phyloP scores from a whole-genome alignment of 2,888 invertebrate species.

The Lithodes maja region DNA sequence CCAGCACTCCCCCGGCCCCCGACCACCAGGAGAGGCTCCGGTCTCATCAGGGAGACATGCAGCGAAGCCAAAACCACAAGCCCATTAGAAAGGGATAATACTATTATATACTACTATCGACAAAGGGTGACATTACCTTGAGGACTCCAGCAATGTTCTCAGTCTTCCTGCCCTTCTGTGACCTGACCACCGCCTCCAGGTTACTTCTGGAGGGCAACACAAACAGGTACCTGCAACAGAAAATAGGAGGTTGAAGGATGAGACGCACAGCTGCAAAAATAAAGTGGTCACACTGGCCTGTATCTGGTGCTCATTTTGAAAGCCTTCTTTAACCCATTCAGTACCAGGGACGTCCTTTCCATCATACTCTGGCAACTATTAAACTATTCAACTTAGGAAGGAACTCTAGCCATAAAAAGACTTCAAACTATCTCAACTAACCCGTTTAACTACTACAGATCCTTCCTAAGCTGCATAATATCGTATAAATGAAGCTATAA shows the following conservation, averaged over 20 bases:
- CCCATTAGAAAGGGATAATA: no score
- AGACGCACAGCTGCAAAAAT: constrained; percentile 4
- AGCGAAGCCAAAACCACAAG: no score
- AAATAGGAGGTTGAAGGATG: neutral
- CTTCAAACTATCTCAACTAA: no score
- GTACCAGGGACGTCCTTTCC: neutral
- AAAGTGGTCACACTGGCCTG: neutral
- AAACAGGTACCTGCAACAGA: constrained; percentile 11
- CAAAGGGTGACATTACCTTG: neutral
- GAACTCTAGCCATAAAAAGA: no score
- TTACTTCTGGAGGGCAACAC: constrained; percentile 2
- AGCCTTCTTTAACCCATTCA: neutral
- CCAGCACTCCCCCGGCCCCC: no score
- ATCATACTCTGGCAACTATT: neutral
- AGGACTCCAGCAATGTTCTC: constrained; percentile 14
- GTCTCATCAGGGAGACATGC: no score
- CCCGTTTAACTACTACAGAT: no score
- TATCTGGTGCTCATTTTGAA: neutral
- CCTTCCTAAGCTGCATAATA: no score
- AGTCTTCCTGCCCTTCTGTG: constrained; percentile 20
- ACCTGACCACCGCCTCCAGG: neutral
- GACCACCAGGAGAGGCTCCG: no score
- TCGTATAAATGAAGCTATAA: no score
- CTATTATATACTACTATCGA: no score
- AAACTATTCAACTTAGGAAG: no score